Evolutionary conservation across 1,140 invertebrate species (phyloP).

Genomic region (Papilio aristodemus): DNA sequence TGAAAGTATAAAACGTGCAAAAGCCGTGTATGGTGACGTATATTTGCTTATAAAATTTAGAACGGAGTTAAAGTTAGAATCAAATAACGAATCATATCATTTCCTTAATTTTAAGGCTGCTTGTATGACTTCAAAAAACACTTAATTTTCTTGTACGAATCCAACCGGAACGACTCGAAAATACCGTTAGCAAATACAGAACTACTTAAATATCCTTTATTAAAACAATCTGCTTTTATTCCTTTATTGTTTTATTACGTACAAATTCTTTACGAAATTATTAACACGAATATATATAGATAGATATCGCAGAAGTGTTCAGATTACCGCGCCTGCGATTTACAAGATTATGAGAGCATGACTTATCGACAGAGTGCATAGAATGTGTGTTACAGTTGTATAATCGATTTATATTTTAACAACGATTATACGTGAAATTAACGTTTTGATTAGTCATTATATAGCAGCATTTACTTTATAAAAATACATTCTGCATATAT

Average conservation of each 20-base stretch:
- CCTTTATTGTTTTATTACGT: background rate
- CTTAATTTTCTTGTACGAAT: too few species aligned
- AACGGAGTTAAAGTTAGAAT: too few species aligned
- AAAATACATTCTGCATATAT: background rate
- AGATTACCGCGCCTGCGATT: constrained; percentile 12
- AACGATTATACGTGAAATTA: background rate
- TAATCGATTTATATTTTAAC: constrained; percentile 15
- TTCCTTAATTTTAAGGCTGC: too few species aligned
- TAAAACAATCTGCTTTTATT: too few species aligned
- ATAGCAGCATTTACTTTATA: background rate
- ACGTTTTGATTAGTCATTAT: background rate
- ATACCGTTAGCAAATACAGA: too few species aligned
- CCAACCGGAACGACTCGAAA: too few species aligned
- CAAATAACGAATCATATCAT: too few species aligned
- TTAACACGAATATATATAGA: background rate
- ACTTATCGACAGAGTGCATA: constrained; percentile 19
- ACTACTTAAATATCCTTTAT: too few species aligned
- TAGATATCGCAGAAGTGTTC: constrained; percentile 1
- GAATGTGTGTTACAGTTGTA: constrained; percentile 7
- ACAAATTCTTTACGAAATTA: background rate
- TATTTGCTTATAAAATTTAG: too few species aligned
- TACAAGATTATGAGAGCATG: constrained; percentile 26
- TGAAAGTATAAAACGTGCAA: too few species aligned
- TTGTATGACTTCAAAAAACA: too few species aligned
- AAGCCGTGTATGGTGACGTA: too few species aligned